Conservation (phyloP, 2,797 vertebrate species). For the Vireo griseus region DNA sequence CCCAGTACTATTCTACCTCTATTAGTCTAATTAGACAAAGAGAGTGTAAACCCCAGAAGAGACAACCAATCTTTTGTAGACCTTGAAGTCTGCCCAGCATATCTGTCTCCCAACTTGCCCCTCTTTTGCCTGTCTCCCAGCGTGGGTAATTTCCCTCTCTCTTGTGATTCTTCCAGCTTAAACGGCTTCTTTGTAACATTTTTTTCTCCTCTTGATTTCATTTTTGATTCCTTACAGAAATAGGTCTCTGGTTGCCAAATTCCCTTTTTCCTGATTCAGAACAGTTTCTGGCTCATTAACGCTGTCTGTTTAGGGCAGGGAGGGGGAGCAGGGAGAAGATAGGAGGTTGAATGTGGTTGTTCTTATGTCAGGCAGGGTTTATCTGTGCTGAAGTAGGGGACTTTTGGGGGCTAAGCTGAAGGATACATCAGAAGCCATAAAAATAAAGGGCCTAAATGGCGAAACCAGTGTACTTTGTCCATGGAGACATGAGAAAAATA, state of each 20-base stretch:
- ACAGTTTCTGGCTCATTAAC: neutral
- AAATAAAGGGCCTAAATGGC: neutral
- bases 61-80: slow-evolving; percentile 47
- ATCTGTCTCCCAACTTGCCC: neutral
- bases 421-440: neutral
- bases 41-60: slow-evolving; percentile 54
- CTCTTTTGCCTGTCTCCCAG: neutral
- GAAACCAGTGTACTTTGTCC: neutral
- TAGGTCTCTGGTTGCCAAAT: neutral
- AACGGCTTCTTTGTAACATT: neutral
- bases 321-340: neutral
- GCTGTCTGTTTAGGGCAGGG: neutral
- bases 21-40: slow-evolving; percentile 65
- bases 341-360: neutral
- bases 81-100: slow-evolving; percentile 6
- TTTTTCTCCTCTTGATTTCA: neutral
- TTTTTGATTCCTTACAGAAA: slow-evolving; percentile 19
- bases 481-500: neutral
- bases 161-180: slow-evolving; percentile 12
- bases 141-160: neutral
- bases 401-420: neutral
- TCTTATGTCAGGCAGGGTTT: neutral
- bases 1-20: slow-evolving; percentile 34
- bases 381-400: neutral
- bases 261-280: neutral